These are phyloP conservation scores for Hippoglossus stenolepis DNA, from an alignment of 2,113 vertebrate species.

Conservation along the genomic window DNA sequence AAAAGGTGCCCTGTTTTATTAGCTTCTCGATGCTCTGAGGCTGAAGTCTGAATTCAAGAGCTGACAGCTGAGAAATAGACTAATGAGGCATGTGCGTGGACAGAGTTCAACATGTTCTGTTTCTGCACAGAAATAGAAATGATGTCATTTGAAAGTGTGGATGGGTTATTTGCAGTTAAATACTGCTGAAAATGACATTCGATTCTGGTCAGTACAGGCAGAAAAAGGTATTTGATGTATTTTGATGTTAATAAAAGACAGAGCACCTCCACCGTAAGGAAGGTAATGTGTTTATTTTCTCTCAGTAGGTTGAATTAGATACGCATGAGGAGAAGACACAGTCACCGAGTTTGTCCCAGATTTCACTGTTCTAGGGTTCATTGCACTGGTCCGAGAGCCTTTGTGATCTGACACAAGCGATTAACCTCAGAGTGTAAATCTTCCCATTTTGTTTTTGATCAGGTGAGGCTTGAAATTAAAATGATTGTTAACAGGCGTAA, in stretches of 20 bases:
- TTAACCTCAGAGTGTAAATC: conserved; percentile 59
- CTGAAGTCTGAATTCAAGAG: background rate
- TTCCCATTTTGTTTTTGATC: conserved; percentile 48
- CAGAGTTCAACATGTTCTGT: background rate
- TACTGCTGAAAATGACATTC: background rate
- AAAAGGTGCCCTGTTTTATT: conserved; percentile 25
- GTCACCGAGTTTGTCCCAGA: conserved; percentile 71
- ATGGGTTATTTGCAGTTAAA: background rate
- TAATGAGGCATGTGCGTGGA: background rate
- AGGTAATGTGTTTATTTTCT: conserved; percentile 1
- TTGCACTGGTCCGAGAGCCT: conserved; percentile 52
- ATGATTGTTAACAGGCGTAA: background rate
- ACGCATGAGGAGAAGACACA: conserved; percentile 67
- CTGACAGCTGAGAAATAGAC: background rate
- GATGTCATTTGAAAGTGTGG: background rate
- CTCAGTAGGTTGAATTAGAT: conserved; percentile 64
- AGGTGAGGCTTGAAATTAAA: conserved; percentile 43
- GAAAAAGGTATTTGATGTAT: background rate
- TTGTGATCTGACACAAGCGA: conserved; percentile 60
- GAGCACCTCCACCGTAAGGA: background rate
- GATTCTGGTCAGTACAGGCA: background rate
- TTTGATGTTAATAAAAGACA: background rate
- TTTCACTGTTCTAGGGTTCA: conserved; percentile 59
- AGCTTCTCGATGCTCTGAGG: background rate
- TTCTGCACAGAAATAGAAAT: background rate